phyloP scores from a whole-genome alignment of 2,797 vertebrate genomes.

The Micrastur ruficollis region DNA sequence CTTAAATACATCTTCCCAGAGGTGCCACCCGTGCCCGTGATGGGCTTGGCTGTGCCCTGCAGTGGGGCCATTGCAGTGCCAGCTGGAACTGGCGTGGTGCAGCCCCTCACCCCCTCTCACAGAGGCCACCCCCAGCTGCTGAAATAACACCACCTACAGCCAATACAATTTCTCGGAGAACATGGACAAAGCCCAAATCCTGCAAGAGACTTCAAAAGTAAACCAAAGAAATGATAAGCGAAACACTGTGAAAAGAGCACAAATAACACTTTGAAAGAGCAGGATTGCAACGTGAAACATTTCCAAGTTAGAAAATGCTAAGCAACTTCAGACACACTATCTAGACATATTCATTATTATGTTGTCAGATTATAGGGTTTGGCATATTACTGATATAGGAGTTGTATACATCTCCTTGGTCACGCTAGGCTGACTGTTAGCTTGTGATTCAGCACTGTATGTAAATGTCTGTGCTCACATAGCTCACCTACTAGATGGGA shows the following conservation, averaged over 20 bases:
- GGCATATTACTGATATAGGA: background rate
- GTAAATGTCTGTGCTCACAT: background rate
- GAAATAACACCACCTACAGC: background rate
- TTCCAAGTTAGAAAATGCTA: background rate
- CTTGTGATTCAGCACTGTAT: background rate
- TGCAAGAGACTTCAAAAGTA: background rate
- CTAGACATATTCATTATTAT: background rate
- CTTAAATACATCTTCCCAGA: too few species aligned
- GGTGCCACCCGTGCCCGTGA: too few species aligned
- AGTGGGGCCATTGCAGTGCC: too few species aligned
- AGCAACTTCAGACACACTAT: background rate
- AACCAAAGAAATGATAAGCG: background rate
- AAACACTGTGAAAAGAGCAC: background rate
- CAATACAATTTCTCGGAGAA: background rate
- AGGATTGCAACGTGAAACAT: too few species aligned
- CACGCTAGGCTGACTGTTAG: background rate
- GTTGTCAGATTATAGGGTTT: background rate
- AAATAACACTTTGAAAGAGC: background rate
- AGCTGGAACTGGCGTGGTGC: too few species aligned
- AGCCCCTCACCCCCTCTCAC: background rate
- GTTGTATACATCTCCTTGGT: background rate
- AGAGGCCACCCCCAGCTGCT: background rate
- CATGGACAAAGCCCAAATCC: background rate
- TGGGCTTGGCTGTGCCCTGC: too few species aligned
- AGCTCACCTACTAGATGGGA: background rate